phyloP scores from a whole-genome alignment of 2,113 vertebrate genomes.

The Urocitellus parryii region DNA sequence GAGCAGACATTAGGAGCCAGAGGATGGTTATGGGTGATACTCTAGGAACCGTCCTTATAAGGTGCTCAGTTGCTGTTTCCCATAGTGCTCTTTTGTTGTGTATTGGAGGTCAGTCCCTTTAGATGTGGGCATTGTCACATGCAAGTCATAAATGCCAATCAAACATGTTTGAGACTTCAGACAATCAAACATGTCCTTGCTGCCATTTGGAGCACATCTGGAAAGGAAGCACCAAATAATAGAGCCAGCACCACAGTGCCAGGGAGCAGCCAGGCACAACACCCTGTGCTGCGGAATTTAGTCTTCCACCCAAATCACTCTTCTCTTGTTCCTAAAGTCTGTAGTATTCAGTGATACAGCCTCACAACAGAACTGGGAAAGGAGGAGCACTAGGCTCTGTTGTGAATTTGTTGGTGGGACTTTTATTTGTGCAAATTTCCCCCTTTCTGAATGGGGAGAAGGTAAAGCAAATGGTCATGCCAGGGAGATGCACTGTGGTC shows the following conservation, averaged over 20 bases:
- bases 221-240: neutral
- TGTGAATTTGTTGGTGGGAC: neutral
- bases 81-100: no score
- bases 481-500: neutral
- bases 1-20: neutral
- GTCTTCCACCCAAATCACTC: neutral
- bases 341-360: neutral
- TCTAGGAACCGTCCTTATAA: neutral
- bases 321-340: neutral
- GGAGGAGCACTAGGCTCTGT: neutral
- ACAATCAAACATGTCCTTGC: no score
- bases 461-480: neutral
- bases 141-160: neutral
- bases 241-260: rapidly evolving
- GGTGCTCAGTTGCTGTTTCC: neutral
- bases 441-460: neutral
- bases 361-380: neutral
- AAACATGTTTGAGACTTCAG: neutral
- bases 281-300: neutral
- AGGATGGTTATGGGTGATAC: neutral
- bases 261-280: neutral
- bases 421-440: neutral
- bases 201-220: neutral
- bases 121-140: neutral
- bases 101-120: neutral